A percentile compares a stretch with the other conserved stretches of the same genome.
phyloP scores from a whole-genome alignment of 2,113 vertebrate genomes.

The Coracopsis vasa region DNA sequence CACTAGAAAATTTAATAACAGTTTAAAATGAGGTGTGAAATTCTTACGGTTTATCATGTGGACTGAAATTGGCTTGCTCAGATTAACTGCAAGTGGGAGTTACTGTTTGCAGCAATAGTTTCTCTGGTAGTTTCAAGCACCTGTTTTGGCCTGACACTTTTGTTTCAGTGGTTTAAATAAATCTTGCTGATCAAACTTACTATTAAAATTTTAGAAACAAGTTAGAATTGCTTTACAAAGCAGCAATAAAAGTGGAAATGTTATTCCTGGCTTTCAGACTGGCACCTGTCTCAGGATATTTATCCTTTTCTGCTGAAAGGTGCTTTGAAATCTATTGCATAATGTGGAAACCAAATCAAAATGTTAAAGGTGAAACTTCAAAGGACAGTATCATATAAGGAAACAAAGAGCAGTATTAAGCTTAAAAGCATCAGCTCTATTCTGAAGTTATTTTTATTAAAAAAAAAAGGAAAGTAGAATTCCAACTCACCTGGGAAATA shows the following conservation, averaged over 20 bases:
- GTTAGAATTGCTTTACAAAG: not conserved
- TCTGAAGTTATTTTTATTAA: not conserved
- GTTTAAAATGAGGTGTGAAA: not conserved
- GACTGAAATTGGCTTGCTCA: not conserved
- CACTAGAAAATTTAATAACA: not conserved
- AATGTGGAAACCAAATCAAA: not conserved
- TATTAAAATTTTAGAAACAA: not conserved
- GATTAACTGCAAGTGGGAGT: not conserved
- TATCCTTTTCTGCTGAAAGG: not conserved
- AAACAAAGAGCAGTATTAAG: not conserved
- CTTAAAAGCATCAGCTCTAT: not conserved
- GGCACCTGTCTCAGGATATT: not conserved
- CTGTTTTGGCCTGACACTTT: not conserved
- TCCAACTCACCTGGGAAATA: not conserved
- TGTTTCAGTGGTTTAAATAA: not conserved
- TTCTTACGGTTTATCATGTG: not conserved
- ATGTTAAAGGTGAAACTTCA: not conserved
- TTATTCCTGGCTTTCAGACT: not conserved
- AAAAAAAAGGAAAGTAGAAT: not conserved
- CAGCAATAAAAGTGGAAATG: not conserved
- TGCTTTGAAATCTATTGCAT: not conserved
- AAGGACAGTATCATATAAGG: not conserved
- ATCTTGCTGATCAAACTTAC: not conserved
- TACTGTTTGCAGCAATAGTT: not conserved
- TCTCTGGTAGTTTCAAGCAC: not conserved